Conservation (phyloP, 2,113 vertebrate genomes). For the Atlantisia rogersi region DNA sequence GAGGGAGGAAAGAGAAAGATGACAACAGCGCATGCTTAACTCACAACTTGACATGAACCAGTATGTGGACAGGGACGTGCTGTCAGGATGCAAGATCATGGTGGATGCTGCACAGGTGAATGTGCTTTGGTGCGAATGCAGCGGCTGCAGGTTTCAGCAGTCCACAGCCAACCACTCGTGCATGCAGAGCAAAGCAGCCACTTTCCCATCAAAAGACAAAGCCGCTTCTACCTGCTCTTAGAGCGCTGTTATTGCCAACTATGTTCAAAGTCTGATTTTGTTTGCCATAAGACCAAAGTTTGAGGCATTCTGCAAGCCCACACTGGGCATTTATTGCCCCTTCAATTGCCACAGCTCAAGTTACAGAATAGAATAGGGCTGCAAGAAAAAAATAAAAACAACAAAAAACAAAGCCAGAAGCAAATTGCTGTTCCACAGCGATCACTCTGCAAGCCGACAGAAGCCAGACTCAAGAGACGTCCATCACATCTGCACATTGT, state of each 20-base stretch:
- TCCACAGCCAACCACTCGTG: not conserved
- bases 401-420: not conserved
- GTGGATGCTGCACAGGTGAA: not conserved
- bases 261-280: not conserved
- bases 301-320: not conserved
- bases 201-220: not conserved
- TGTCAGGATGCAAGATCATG: rapidly evolving
- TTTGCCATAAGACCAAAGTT: not conserved
- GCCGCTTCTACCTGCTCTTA: not conserved
- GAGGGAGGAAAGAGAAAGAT: not conserved
- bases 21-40: rapidly evolving
- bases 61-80: rapidly evolving
- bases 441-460: not conserved
- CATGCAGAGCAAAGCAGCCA: not conserved
- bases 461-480: not conserved
- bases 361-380: not conserved
- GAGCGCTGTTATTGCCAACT: not conserved
- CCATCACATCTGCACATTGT: not conserved
- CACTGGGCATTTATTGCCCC: not conserved
- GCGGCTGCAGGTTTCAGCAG: not conserved
- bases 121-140: rapidly evolving
- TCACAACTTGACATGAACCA: not conserved
- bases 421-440: not conserved
- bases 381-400: not conserved
- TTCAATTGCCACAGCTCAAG: not conserved